Base-by-base conservation (phyloP, 2,113 vertebrate genomes). In the Odocoileus hemionus region DNA sequence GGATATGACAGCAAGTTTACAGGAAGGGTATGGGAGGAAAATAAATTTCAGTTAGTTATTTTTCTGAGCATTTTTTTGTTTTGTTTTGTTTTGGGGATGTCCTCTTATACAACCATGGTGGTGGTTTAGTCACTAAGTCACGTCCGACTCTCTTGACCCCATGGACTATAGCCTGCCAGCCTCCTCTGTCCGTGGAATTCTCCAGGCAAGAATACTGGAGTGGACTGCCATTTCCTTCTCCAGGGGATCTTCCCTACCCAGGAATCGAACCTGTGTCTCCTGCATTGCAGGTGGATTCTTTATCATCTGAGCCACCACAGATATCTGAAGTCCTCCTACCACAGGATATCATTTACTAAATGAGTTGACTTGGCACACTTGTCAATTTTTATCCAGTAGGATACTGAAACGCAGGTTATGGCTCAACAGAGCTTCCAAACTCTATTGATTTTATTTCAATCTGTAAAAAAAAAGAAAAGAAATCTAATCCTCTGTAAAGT, bases 131-230 rank as follows among this genome's bases (percentile, higher is more conserved):
- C 64, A 23, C 19, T 70, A 12, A 39, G 67, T 23, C n/a, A 12
- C 23, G n/a, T 5, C 64, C 21, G n/a, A 36, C n/a, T 70, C n/a
- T 70, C 16, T 36, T 1, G 0, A 36, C 19, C 64, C 64, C 19
- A 21, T 36, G 64, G n/a, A 36, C 64, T 36, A 0, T 70, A 70
- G n/a, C n/a, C 10, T 0, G 0, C 67, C 19, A 39, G n/a, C 19
- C n/a, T 70, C 19, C 21, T 70, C n/a, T 39, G n/a, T 36, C 10
- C 1, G 2, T 70, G 67, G 67, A n/a, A 70, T 39, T 70, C n/a
- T 39, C 67, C 67, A 70, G 67, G 67, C n/a, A 23, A 6, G n/a
- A 39, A 70, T 36, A 6, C 67, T 70, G 67, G 19, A 70, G 67
- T 36, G 67, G n/a, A 10, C 21, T 23, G 67, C n/a, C 9, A 6